Conservation (phyloP, 2,113 vertebrate species). For the Phrynosoma blainvillii region DNA sequence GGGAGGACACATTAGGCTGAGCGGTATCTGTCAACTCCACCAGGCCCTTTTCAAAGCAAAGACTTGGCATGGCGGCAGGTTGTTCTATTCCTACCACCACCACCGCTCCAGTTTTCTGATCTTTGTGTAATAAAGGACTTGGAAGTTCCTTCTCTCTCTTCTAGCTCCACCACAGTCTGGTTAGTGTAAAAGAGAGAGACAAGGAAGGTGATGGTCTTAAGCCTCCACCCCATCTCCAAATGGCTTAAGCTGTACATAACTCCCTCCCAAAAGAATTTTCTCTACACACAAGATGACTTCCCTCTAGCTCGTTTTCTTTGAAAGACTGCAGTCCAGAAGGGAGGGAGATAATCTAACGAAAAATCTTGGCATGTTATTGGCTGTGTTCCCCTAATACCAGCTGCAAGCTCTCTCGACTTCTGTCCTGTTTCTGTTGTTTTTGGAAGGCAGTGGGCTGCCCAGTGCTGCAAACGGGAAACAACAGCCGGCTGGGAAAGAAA, state of each 20-base stretch:
- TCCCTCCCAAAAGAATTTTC: no score
- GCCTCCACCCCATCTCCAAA: not conserved
- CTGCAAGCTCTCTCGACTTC: no score
- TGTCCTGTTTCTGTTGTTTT: no score
- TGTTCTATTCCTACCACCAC: not conserved
- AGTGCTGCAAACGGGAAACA: not conserved
- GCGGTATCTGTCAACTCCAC: fast-evolving
- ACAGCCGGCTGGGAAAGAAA: not conserved
- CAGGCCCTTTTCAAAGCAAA: not conserved
- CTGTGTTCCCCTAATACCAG: not conserved
- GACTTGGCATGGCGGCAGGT: not conserved
- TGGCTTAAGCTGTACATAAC: no score
- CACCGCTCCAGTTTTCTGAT: not conserved
- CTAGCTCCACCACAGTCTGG: not conserved
- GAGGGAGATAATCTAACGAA: no score
- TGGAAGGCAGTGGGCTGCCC: no score
- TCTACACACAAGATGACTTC: not conserved
- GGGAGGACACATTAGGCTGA: conserved; percentile 85
- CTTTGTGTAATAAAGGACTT: conserved; percentile 11
- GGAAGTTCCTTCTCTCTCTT: not conserved
- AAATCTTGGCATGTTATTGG: not conserved
- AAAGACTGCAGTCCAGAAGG: not conserved
- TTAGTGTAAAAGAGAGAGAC: not conserved
- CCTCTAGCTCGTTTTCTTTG: no score
- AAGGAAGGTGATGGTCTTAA: not conserved